Evolutionary conservation across 2,888 invertebrate species (phyloP).

Genomic region (Thecophora atra): DNA sequence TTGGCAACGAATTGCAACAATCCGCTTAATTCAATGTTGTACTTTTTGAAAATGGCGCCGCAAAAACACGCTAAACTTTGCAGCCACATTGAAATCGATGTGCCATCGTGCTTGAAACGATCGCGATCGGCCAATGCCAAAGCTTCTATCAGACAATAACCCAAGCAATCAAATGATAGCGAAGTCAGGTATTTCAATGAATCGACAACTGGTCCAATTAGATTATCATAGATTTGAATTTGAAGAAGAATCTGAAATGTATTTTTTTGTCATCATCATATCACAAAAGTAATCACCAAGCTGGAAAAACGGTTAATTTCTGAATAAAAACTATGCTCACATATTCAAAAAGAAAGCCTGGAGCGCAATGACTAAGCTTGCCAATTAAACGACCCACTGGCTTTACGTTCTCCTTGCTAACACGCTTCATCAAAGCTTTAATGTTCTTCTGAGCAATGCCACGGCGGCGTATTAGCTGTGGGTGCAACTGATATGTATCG

Average conservation of each 20-base stretch:
- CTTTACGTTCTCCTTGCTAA: slow-evolving; percentile 98
- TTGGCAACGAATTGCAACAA: slow-evolving; percentile 96
- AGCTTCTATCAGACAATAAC: slow-evolving; percentile 94
- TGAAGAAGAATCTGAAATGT: slow-evolving; percentile 72
- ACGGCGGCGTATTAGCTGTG: slow-evolving; percentile 82
- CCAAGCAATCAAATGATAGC: slow-evolving; percentile 94
- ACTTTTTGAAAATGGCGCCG: slow-evolving; percentile 96
- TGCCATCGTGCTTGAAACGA: slow-evolving; percentile 87
- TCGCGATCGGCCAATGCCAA: slow-evolving; percentile 81
- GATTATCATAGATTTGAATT: slow-evolving; percentile 93
- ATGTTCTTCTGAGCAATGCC: slow-evolving; percentile 91
- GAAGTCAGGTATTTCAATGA: slow-evolving; percentile 95
- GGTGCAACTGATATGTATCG: slow-evolving; percentile 83
- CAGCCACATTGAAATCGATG: slow-evolving; percentile 91
- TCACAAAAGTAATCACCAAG: neutral
- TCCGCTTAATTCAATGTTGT: slow-evolving; percentile 94
- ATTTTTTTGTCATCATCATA: neutral
- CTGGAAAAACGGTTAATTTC: neutral
- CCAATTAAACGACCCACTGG: slow-evolving; percentile 95
- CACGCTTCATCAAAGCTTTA: slow-evolving; percentile 95
- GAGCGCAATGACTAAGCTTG: slow-evolving; percentile 95
- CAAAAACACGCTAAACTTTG: slow-evolving; percentile 95
- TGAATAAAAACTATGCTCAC: slow-evolving; percentile 66
- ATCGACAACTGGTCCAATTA: slow-evolving; percentile 96
- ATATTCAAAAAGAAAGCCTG: slow-evolving; percentile 96